Percentiles rank a stretch among this genome's conserved stretches.
Evolutionary conservation across 2,113 vertebrate genomes (phyloP).

Genomic region (Colaptes auratus): DNA sequence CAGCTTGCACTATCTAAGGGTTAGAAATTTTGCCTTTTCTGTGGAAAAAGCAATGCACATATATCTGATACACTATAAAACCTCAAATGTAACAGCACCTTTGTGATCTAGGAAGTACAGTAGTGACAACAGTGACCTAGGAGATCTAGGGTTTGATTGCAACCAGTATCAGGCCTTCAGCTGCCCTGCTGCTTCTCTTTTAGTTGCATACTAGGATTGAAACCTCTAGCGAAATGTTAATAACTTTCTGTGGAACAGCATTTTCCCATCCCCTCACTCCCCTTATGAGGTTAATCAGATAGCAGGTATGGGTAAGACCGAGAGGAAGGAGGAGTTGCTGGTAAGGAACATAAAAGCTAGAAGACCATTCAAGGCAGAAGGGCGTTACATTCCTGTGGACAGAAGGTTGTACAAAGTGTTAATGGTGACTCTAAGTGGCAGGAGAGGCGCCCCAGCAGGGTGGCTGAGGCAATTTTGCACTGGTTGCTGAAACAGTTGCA

Average conservation of each 20-base stretch:
- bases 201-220: neutral
- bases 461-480: neutral
- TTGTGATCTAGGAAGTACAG: neutral
- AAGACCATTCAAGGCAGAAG: neutral
- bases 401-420: neutral
- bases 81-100: neutral
- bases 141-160: neutral
- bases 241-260: neutral
- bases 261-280: neutral
- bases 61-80: neutral
- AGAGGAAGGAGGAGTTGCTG: neutral
- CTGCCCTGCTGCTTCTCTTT: neutral
- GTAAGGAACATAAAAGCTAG: neutral
- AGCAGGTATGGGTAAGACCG: neutral
- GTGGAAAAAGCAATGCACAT: neutral
- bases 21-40: neutral
- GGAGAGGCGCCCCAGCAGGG: neutral
- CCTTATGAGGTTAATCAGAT: neutral
- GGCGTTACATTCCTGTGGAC: neutral
- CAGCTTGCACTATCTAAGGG: neutral
- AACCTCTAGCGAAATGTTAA: neutral
- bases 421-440: rapidly evolving
- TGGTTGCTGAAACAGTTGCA: neutral
- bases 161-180: neutral
- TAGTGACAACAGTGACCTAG: neutral